Base-by-base conservation (phyloP, 92 coral and sea anemone genomes). In the Meandrina meandrites region DNA sequence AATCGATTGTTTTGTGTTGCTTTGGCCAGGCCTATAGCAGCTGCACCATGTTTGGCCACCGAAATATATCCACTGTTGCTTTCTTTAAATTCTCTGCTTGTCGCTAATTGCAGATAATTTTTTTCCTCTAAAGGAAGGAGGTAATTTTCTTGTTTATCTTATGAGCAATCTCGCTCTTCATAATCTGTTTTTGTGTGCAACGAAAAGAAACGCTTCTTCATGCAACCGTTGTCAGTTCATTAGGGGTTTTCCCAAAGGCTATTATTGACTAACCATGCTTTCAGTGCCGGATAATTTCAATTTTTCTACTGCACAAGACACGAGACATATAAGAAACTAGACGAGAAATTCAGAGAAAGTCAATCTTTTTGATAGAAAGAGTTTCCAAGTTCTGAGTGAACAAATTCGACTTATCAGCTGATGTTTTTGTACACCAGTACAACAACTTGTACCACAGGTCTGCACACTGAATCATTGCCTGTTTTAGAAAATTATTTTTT, bases 21-120 rank as follows among this genome's bases (percentile, higher is more conserved):
- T 85, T 81, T 91, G 87, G 88, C 94, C 84, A 88, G 95, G 93
- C 88, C 90, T 84, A 76, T 89, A 82, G 91, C 98, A 93, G 98
- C 94, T 94, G 93, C 90, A 73, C 81, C 81, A 77, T 90, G 91
- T 82, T 90, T 83, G 79, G 83, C 93, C 69, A 78, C 35, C 81
- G 86, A 90, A 90, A 79, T 78, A 66, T 35, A 85, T 57, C 47
- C 83, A 60, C 51, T 76, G 19, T 76, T 75, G 66, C 51, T 48
- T 75, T 85, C 82, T 77, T 42, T 48, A 76, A 76, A 76, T 77
- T 78, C 76, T 62, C 75, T 85, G 88, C 73, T 76, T 85, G 75
- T 62, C 48, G 62, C 66, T 64, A 76, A 72, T 72, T 87, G 79
- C 66, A 72, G 48, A 54, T 75, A 78, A 79, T 81, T 57, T 70